phyloP scores from a whole-genome alignment of 92 coral and sea anemone species.

The Hydrozoanthus gracilis region DNA sequence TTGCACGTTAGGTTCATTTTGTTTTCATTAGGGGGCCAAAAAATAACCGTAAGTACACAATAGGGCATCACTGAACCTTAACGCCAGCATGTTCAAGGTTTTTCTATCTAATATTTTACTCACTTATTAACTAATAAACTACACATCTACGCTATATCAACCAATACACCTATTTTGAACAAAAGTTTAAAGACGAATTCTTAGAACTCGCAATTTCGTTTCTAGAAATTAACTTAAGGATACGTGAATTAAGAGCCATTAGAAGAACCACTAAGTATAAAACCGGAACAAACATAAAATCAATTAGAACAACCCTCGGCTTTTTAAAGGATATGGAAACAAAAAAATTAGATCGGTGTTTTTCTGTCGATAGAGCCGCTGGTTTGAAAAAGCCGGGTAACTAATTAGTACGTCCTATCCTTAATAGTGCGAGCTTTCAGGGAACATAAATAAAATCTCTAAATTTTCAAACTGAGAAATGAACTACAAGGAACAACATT shows the following conservation, averaged over 20 bases:
- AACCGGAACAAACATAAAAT: background rate
- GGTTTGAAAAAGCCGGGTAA: background rate
- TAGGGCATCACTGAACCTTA: constrained; percentile 15
- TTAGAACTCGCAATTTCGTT: background rate
- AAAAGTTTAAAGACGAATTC: background rate
- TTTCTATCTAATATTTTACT: background rate
- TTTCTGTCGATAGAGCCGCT: background rate
- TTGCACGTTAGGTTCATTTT: constrained; percentile 7
- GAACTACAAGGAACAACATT: background rate
- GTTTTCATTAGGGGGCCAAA: background rate
- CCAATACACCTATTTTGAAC: too few relatives aligned
- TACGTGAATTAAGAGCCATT: background rate
- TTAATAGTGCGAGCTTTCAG: background rate
- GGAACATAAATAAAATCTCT: background rate
- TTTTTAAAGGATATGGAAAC: background rate
- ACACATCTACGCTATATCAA: background rate
- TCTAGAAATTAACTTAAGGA: background rate
- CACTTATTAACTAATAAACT: background rate
- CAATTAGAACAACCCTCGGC: constrained; percentile 10
- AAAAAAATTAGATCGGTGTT: background rate
- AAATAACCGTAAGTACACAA: constrained; percentile 19
- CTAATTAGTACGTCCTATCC: background rate
- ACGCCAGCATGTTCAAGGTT: background rate
- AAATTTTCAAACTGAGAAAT: background rate
- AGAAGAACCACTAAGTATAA: background rate